Evolutionary conservation across 2,797 vertebrate genomes (phyloP), one percentile per base, ranked within the genome.

Genomic region (Cyprinodon diabolis): DNA sequence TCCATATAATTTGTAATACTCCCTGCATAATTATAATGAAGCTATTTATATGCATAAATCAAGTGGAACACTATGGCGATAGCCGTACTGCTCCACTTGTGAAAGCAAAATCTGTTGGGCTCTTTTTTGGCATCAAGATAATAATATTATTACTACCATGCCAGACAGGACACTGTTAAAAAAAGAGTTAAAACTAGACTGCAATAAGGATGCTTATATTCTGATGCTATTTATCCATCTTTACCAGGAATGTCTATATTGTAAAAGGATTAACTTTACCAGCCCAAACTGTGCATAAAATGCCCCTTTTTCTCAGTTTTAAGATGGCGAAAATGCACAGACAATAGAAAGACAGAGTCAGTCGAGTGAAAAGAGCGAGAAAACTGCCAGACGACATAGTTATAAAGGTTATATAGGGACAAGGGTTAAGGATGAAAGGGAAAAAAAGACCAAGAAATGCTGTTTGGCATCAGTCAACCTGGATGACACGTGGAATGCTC

Each of bases 341-440:
- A 75, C 74, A 76, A 73, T 73, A 77, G 67, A 70, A 75, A 56
- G 63, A 78, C 48, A 66, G 75, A 82, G 68, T 77, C 71, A 75
- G 83, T 73, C 17, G 71, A 71, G 74, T 79, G 69, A 58, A 83
- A 58, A 79, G 66, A 45, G 78, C 48, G 19, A 81, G 69, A 70
- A 60, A 60, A 71, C 78, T 76, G 81, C 80, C 81, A 88, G 68
- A 79, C 58, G 83, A 4, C 86, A 85, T 79, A 89, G 87, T 94
- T 90, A 93, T 91, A 87, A 89, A 86, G 93, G 90, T 94, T 90
- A 92, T 91, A 87, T 88, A 85, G 93, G 90, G 90, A 91, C 88
- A 91, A 80, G 87, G 84, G 86, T 81, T 86, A 88, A 91, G 89
- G 88, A 92, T 87, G 85, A 86, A 90, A 86, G 86, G 85, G 86